Evolutionary conservation across 1,140 invertebrate genomes (phyloP), one percentile per base, ranked within the genome.

Genomic region (Daktulosphaira vitifoliae): DNA sequence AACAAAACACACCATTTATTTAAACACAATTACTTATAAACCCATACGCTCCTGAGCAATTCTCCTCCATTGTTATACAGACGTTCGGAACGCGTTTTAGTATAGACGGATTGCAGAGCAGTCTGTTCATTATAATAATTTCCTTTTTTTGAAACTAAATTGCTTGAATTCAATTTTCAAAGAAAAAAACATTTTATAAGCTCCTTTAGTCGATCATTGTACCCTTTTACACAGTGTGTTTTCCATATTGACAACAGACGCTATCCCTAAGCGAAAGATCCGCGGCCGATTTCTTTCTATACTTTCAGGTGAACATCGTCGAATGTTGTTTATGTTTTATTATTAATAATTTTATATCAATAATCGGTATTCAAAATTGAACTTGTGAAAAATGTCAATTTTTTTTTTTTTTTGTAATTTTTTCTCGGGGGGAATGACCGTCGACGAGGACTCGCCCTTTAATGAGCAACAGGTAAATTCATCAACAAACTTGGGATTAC

Each of bases 381-480:
- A 22, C 18, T 48, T 62, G 56, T 62, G 56, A 62, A 62, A 62
- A 59, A 44, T 56, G 42, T 37, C 39, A 42, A 25, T 62, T 22
- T 7, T 33, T 33, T 33, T 33, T 33, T 33, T 62, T 46, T 62
- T 42, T 62, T 29, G 20, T 48, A 48, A 33, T 62, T 62, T 53
- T 62, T 62, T 48, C 42, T 62, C 56, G 56, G 56, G 56, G 42
- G 44, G 56, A 62, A 62, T 62, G 56, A 62, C 56, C 56, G 56
- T 62, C 56, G 56, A 62, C 56, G 56, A 62, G 42, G 56, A 62
- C 42, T 62, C 56, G 56, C 42, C 56, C 56, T 62, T 62, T 62
- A 62, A 62, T 48, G 56, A 62, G 42, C 56, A 62, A 62, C 56
- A 62, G 56, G 56, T 62, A 62, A 62, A 48, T 48, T 62, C 56